Base-by-base conservation (phyloP, 1,140 invertebrate species). In the Micrasema longulum region DNA sequence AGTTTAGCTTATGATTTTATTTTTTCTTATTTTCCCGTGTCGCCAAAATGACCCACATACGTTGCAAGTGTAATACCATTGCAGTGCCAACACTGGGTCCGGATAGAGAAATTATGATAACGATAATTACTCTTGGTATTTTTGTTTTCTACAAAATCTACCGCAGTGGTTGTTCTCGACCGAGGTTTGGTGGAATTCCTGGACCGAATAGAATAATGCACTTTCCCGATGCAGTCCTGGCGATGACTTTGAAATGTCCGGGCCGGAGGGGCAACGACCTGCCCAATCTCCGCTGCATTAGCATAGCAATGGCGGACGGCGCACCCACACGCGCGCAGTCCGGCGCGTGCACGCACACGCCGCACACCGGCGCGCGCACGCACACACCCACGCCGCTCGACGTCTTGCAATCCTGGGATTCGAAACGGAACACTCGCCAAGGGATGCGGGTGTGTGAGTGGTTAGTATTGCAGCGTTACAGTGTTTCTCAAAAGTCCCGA, bases 231-330 rank as follows among this genome's bases (percentile, higher is more conserved):
- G 18, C 75, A 52, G 64, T 65, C 72, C 75, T 73, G 71, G 41
- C 16, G 64, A 82, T 82, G 82, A 81, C 82, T 85, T 79, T 78
- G 81, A 80, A 77, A 81, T 83, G 83, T 84, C 83, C 84, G 82
- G 81, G 82, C 67, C 82, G 82, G 23, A 50, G 72, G 84, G 83
- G 79, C 84, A 85, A 81, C 80, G 83, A 85, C 83, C 83, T 84
- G 82, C 81, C 83, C 84, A 85, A 85, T 85, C 84, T 85, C 82
- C 79, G 81, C 78, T 81, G 83, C 84, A 85, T 85, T 85, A 85
- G 84, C 84, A 84, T 84, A 82, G 82, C 84, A 69, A 68, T 68
- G 65, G 65, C 65, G 65, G 65, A 55, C 65, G 50, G 77, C 82
- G 50, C 20, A 36, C 43, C 7, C 52, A 18, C 12, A 38, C 71